Percentiles rank a stretch among this genome's conserved stretches.
These are phyloP conservation scores for Mesorhabditis sp. DNA, from an alignment of 2,888 invertebrate species.

Conservation along the genomic window DNA sequence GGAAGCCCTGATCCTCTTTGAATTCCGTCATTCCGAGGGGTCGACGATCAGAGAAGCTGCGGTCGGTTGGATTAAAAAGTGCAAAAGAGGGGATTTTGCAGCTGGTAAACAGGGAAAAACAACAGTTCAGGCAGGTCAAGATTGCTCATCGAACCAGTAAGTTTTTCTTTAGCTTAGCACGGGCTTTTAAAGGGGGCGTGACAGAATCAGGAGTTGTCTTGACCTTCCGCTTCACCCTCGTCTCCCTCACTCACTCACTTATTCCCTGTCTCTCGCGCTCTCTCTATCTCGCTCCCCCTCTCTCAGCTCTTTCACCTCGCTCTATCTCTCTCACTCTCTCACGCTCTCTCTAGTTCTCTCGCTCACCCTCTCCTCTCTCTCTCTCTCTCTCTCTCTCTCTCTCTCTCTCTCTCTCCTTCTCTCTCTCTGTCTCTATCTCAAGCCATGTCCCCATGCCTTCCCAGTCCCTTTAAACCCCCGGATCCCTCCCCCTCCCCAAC, in stretches of 20 bases:
- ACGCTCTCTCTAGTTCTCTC: constrained; percentile 9
- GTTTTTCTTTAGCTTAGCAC: no score
- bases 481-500: not conserved
- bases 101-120: no score
- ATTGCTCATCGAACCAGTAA: no score
- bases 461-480: not conserved
- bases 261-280: constrained; percentile 7
- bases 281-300: constrained; percentile 6
- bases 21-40: no score
- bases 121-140: no score
- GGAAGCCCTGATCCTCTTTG: no score
- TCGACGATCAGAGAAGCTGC: no score
- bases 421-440: not conserved
- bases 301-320: not conserved
- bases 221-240: not conserved
- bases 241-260: constrained; percentile 13
- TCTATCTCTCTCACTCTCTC: constrained; percentile 7
- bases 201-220: no score
- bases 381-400: not conserved
- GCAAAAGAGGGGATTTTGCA: no score
- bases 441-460: not conserved
- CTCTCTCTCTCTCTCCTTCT: constrained; percentile 8
- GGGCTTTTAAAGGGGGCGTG: no score
- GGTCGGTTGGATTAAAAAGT: no score
- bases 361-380: not conserved